These are phyloP conservation scores for Chouioia cunea DNA, from an alignment of 2,888 invertebrate genomes.

Conservation along the genomic window DNA sequence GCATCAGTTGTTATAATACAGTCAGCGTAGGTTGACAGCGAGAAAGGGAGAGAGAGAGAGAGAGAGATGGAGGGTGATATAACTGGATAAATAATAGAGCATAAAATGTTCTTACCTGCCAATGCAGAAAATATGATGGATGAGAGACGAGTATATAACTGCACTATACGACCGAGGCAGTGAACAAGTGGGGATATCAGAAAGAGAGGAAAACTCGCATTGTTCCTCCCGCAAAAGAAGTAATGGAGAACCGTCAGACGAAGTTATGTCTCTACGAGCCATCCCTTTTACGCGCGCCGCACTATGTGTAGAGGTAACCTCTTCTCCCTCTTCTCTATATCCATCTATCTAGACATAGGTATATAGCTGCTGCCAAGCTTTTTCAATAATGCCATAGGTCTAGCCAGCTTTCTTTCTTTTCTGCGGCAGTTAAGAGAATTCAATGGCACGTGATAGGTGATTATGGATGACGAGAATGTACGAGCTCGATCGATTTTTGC, in stretches of 20 bases:
- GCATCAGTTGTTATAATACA: constrained; percentile 16
- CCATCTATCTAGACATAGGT: background rate
- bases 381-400: constrained; percentile 47
- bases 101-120: constrained; percentile 55
- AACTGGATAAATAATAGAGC: constrained; percentile 56
- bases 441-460: background rate
- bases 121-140: constrained; percentile 56
- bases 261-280: constrained; percentile 57
- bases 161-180: constrained; percentile 1
- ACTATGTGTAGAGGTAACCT: too few species aligned
- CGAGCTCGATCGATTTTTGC: too few species aligned
- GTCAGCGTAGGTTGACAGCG: constrained; percentile 26
- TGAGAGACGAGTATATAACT: constrained; percentile 47
- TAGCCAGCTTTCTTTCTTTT: constrained; percentile 31
- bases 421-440: constrained; percentile 12
- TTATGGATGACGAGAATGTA: background rate
- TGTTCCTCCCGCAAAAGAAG: constrained; percentile 58
- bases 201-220: constrained; percentile 50
- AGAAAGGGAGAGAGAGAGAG: too few species aligned
- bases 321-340: constrained; percentile 9
- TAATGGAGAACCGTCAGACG: constrained; percentile 61
- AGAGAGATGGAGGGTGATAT: constrained; percentile 10
- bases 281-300: constrained; percentile 51
- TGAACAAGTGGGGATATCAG: background rate
- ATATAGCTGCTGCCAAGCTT: constrained; percentile 17